Evolutionary conservation across 2,888 invertebrate genomes (phyloP), one percentile per base, ranked within the genome.

Genomic region (Augochlorella aurata): DNA sequence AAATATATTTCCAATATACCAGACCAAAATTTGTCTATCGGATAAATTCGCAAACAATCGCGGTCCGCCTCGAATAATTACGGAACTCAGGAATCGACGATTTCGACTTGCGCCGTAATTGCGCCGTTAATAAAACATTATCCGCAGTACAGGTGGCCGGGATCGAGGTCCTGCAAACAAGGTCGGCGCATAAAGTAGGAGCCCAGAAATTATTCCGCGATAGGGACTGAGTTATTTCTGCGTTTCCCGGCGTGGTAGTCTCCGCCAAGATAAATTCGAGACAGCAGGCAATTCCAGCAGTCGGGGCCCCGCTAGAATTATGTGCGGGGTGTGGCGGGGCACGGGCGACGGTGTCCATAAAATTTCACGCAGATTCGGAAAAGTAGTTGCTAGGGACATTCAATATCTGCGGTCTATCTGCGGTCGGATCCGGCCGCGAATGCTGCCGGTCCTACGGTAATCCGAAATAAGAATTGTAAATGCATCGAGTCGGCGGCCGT

Each of bases 401-500:
- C 66, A 50, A 81, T 82, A 82, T 78, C 75, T 58, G 71, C 47
- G 74, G 77, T 73, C 45, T 52, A 47, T 24, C 38, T 24, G 78
- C 58, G 74, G 18, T 68, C 45, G 49, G 44, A 44, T 49, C 49
- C 21, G 52, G 29, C 24, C 67, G 58, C 24, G 54, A 2, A 2
- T 2, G 52, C 4, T 14, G 44, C 12, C 52, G 24, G 65, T n/a
- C 44, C n/a, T 38, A 38, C 38, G 65, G 75, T 75, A 80, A 84
- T 80, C 70, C 52, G 44, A 68, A 77, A 83, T 83, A 83, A 84
- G 80, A 83, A 84, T 83, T 84, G 77, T 84, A 83, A 84, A 84
- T 84, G 83, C 71, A 79, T 69, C 68, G 65, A 21, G 49, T 8
- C 44, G 18, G 50, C 16, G 45, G 44, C 47, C 52, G 45, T 14